Evolutionary conservation across 2,797 vertebrate genomes (phyloP), one percentile per base, ranked within the genome.

Genomic region (Vultur gryphus): DNA sequence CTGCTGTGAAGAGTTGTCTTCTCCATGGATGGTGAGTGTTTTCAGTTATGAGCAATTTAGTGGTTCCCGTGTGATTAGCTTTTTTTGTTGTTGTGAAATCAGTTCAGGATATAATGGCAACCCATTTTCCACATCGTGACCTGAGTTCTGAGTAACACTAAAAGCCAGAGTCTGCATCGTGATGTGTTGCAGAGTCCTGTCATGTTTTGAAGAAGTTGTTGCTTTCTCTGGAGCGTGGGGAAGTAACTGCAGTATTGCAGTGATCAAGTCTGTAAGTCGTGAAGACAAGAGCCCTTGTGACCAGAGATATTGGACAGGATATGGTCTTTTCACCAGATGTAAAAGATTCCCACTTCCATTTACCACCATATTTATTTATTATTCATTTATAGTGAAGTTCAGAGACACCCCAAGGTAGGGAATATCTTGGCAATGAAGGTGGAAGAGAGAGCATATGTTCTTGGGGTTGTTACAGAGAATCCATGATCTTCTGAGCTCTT

Each of bases 101-200:
- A 11, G 29, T 57, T 66, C n/a, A 76, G 24, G 28, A n/a, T 20
- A 39, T 31, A 26, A 62, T 10, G 25, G 23, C 54, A 87, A 62
- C 31, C 10, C 13, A 24, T 54, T 49, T 78, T 82, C 41, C 33
- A 13, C 33, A 46, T 35, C 2, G 1, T 75, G 28, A 70, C 7
- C 55, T 51, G 31, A 35, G 28, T 65, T 71, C 71, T 51, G 62
- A 70, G 28, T 85, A 70, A 16, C 18, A 39, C 24, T 62, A 21
- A 28, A 79, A 83, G n/a, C 7, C 3, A 4, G 21, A 69, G 35
- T 39, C 1, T 0, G 8, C 39, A 55, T 44, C 0, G 1, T 24
- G 26, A 24, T 84, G 69, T 49, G 31, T 33, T 71, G 18, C 26
- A 29, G 31, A 43, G 28, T 51, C 13, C 16, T 70, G 57, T 29